These are phyloP conservation scores for Agriopis marginaria DNA, from an alignment of 2,888 invertebrate genomes.

Conservation along the genomic window DNA sequence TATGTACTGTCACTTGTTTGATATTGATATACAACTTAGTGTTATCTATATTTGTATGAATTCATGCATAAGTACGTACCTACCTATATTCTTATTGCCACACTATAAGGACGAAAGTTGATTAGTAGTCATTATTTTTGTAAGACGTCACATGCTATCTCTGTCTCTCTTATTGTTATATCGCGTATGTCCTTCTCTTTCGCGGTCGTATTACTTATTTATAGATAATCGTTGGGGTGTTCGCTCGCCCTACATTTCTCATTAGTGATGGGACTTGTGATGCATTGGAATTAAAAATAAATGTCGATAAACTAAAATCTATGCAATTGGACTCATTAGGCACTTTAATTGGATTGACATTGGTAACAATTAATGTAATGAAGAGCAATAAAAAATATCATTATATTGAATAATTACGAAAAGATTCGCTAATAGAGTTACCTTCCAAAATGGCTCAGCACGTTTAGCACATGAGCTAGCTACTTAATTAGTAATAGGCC, in stretches of 20 bases:
- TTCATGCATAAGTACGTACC: neutral
- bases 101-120: constrained; percentile 36
- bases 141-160: constrained; percentile 53
- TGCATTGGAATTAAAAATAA: constrained; percentile 7
- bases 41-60: constrained; percentile 1
- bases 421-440: too few relatives aligned
- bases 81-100: constrained; percentile 24
- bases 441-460: too few relatives aligned
- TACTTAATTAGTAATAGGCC: too few relatives aligned
- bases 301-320: constrained; percentile 33
- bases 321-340: neutral
- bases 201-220: constrained; percentile 50
- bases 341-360: neutral
- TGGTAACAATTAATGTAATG: too few relatives aligned
- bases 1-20: constrained; percentile 8
- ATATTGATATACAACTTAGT: neutral
- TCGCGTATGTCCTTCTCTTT: constrained; percentile 58
- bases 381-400: too few relatives aligned
- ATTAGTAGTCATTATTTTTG: constrained; percentile 25
- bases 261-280: constrained; percentile 35
- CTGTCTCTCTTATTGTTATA: constrained; percentile 55
- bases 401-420: too few relatives aligned
- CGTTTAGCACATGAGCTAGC: too few relatives aligned
- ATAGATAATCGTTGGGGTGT: constrained; percentile 42
- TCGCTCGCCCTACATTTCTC: constrained; percentile 43